These are phyloP conservation scores for Latrodectus geometricus DNA, from an alignment of 1,140 invertebrate species.

Conservation along the genomic window DNA sequence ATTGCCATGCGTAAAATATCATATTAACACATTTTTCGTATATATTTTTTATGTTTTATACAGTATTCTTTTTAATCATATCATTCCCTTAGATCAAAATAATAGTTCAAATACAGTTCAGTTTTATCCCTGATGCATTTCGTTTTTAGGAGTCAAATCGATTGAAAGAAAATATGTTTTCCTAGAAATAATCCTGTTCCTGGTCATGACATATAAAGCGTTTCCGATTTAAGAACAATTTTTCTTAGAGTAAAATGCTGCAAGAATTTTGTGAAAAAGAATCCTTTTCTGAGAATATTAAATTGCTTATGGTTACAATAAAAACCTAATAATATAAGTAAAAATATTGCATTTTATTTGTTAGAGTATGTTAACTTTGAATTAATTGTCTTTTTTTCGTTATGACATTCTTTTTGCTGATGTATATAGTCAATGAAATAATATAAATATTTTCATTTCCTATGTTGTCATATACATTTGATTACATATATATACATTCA, in stretches of 20 bases:
- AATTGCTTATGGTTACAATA: background rate
- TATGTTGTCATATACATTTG: background rate
- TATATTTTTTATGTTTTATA: background rate
- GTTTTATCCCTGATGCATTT: background rate
- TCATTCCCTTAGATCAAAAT: no score
- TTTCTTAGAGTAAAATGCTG: background rate
- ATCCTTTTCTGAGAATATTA: background rate
- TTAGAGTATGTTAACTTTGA: background rate
- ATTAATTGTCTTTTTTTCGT: background rate
- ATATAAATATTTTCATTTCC: background rate
- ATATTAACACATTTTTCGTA: background rate
- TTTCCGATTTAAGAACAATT: background rate
- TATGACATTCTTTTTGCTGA: background rate
- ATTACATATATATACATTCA: no score
- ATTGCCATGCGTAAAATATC: background rate
- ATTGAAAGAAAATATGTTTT: slow-evolving; percentile 3
- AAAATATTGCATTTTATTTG: background rate
- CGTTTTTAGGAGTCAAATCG: background rate
- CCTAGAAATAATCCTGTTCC: background rate
- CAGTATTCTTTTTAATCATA: background rate
- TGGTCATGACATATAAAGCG: background rate
- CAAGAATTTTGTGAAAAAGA: background rate
- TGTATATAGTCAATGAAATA: background rate
- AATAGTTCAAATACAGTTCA: no score
- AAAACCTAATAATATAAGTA: no score